Evolutionary conservation across 2,797 vertebrate genomes (phyloP).

Genomic region (Sebastes diaconus): DNA sequence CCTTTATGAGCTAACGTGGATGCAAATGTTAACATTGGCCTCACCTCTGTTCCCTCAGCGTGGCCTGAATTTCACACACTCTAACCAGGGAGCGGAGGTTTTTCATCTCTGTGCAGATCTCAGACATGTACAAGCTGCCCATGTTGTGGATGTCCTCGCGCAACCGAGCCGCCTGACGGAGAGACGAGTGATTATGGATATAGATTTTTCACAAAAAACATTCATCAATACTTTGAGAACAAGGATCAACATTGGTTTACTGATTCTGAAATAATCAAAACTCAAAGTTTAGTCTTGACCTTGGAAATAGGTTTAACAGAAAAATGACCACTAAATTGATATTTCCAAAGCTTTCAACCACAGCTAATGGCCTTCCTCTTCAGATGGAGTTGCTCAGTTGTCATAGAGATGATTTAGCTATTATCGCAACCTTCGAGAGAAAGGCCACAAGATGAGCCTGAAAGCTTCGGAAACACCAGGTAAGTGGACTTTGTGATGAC

Average conservation of each 20-base stretch:
- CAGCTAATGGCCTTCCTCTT: not conserved
- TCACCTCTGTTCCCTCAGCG: constrained; percentile 98
- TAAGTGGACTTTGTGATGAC: not conserved
- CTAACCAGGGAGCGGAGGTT: constrained; percentile 98
- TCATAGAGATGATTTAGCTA: not conserved
- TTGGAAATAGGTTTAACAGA: not conserved
- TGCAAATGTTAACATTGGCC: not conserved
- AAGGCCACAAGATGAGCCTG: not conserved
- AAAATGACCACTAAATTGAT: not conserved
- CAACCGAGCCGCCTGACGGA: constrained; percentile 90
- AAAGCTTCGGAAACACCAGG: not conserved
- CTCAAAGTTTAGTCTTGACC: not conserved
- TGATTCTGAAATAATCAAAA: not conserved
- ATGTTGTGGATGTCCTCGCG: constrained; percentile 97
- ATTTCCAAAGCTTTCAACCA: not conserved
- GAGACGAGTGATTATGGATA: rapidly evolving
- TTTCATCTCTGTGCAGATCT: constrained; percentile 99
- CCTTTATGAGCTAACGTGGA: rapidly evolving
- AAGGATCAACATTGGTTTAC: not conserved
- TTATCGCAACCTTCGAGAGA: not conserved
- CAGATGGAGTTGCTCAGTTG: not conserved
- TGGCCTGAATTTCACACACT: constrained; percentile 99
- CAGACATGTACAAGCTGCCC: constrained; percentile 98
- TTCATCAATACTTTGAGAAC: not conserved
- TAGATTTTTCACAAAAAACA: not conserved